Evolutionary conservation across 2,888 invertebrate genomes (phyloP).

Genomic region (Cryptus viduatorius): DNA sequence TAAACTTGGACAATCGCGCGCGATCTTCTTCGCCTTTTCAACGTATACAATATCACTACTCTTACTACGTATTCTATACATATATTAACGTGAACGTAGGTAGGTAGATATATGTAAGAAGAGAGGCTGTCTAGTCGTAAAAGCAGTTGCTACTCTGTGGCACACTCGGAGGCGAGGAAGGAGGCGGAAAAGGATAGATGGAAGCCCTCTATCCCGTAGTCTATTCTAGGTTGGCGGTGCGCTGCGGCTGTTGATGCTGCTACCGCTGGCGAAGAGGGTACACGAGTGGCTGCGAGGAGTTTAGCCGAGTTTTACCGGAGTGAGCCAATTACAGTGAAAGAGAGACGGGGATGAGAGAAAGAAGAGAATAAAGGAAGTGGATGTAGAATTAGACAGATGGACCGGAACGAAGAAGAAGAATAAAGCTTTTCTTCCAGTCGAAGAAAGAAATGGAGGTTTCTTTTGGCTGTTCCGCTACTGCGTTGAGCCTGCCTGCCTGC

Average conservation of each 20-base stretch:
- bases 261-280: conserved; percentile 45
- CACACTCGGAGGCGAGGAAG: conserved; percentile 17
- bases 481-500: no score
- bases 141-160: conserved; percentile 34
- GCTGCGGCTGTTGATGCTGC: conserved; percentile 55
- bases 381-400: conserved; percentile 64
- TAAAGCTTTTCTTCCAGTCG: conserved; percentile 47
- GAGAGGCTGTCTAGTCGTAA: conserved; percentile 38
- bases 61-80: no score
- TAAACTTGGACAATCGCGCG: conserved; percentile 30
- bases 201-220: conserved; percentile 19
- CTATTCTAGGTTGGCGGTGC: conserved; percentile 19
- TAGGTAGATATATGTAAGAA: neutral
- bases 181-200: neutral
- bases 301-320: conserved; percentile 62
- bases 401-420: conserved; percentile 46
- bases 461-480: neutral
- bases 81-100: neutral
- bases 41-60: neutral
- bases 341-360: conserved; percentile 21
- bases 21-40: neutral
- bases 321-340: conserved; percentile 66
- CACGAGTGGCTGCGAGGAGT: conserved; percentile 56
- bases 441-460: conserved; percentile 9
- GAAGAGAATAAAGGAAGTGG: conserved; percentile 48